Conservation (phyloP, 2,888 invertebrate species). For the Spilarctia lutea region DNA sequence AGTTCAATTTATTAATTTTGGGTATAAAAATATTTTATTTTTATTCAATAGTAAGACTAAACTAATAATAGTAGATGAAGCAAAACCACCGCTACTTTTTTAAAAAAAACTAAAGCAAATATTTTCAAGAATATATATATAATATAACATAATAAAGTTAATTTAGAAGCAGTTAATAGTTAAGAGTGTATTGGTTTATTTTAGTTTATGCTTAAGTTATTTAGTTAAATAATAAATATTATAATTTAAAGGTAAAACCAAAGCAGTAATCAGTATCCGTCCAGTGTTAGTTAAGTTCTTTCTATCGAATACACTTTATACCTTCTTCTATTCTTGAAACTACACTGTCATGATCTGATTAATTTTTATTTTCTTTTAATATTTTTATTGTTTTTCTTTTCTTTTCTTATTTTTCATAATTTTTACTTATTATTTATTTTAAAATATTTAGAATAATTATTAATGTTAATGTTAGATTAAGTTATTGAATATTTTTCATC, state of each 20-base stretch:
- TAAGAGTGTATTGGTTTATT: conserved; percentile 1
- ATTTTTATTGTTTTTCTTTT: conserved; percentile 6
- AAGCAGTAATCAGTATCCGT: conserved; percentile 87
- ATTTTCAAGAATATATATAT: conserved; percentile 13
- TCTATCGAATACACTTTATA: conserved; percentile 44
- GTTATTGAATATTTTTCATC: conserved; percentile 49
- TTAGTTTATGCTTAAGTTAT: conserved; percentile 43
- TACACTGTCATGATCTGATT: conserved; percentile 61
- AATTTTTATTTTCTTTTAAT: conserved; percentile 38
- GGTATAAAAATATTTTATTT: neutral
- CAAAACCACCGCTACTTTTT: conserved; percentile 60
- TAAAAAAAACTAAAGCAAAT: conserved; percentile 17
- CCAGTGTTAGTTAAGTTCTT: conserved; percentile 81
- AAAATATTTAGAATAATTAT: neutral
- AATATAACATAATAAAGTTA: neutral
- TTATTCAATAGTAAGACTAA: conserved; percentile 31
- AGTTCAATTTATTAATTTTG: neutral
- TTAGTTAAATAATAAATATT: conserved; percentile 37
- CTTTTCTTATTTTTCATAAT: conserved; percentile 1
- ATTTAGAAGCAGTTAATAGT: neutral
- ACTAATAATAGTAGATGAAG: conserved; percentile 55
- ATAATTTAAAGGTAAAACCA: conserved; percentile 73
- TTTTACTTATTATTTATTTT: conserved; percentile 3
- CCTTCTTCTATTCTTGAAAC: conserved; percentile 43
- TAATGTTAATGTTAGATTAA: conserved; percentile 41